Percentiles rank a stretch among this genome's conserved stretches.
phyloP scores from a whole-genome alignment of 2,888 invertebrate species.

The Metopia argyrocephala region DNA sequence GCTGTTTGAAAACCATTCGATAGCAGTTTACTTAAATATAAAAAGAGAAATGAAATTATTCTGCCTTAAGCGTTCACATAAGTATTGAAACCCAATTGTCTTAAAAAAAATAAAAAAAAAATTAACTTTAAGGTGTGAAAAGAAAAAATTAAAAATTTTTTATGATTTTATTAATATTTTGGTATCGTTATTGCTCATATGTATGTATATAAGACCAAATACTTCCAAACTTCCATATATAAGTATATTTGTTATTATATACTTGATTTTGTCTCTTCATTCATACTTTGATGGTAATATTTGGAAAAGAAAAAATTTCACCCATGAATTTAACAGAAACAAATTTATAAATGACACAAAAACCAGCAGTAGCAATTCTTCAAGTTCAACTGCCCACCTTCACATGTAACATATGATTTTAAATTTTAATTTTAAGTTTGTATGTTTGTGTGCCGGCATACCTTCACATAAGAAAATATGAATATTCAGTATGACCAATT shows the following conservation, averaged over 20 bases:
- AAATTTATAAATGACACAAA: too few species aligned
- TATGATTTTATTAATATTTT: conserved; percentile 5
- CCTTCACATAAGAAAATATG: conserved; percentile 24
- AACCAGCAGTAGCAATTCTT: background rate
- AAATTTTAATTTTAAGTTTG: background rate
- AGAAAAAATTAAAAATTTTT: too few species aligned
- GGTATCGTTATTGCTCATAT: conserved; percentile 19
- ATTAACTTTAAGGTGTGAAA: conserved; percentile 5
- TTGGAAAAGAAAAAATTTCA: conserved; percentile 45
- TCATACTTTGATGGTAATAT: too few species aligned
- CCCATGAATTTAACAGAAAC: conserved; percentile 34
- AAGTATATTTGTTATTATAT: too few species aligned
- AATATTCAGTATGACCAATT: conserved; percentile 50
- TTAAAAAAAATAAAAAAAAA: background rate
- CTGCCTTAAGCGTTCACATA: background rate
- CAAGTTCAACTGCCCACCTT: conserved; percentile 30
- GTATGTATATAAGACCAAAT: too few species aligned
- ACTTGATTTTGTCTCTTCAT: too few species aligned
- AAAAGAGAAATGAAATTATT: background rate
- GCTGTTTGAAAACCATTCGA: background rate
- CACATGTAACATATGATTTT: too few species aligned
- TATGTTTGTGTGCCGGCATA: background rate
- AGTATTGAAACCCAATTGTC: background rate
- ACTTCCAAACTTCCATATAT: too few species aligned
- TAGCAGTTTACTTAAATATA: background rate